Base-by-base conservation (phyloP, 2,888 invertebrate species). In the Ischnus inquisitorius region DNA sequence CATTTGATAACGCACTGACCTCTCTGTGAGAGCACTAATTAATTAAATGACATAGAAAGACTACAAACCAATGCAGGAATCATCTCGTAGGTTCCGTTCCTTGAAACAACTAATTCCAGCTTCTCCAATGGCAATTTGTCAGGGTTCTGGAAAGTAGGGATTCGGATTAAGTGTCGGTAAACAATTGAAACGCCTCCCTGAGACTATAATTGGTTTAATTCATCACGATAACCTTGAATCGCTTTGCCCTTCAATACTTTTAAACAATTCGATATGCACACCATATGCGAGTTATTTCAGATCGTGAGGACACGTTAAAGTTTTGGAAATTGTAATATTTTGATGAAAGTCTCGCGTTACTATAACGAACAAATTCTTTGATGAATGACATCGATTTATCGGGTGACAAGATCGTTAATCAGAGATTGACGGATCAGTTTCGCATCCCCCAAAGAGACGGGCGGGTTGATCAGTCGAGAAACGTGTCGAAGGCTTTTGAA, bases 11-110 rank as follows among this genome's bases (percentile, higher is more conserved):
- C n/a, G n/a, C n/a, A n/a, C n/a, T n/a, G n/a, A n/a, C n/a, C n/a
- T n/a, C n/a, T n/a, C n/a, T n/a, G n/a, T n/a, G n/a, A n/a, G n/a
- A n/a, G n/a, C n/a, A n/a, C n/a, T n/a, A n/a, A n/a, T n/a, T n/a
- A n/a, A n/a, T 41, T 62, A 51, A 19, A 48, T 12, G 0, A 19
- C 16, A 5, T 2, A 14, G 28, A 3, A 12, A 14, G 60, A 46
- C 2, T 72, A 64, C 74, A 74, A 89, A 94, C 96, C 94, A 97
- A 94, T 71, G 97, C 96, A 86, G 96, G 95, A 67, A 96, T 93
- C 86, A 94, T 92, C 82, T 94, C 94, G 3, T 94, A 90, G 14
- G 95, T 93, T 8, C 96, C 96, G 84, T 94, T 94, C 83, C 94
- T 94, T 34, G 93, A 92, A 2, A 95, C 91, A 16, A 90, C 88